Percentiles rank a stretch among this genome's conserved stretches.
Conservation (phyloP, 2,113 vertebrate species). For the Emberiza fucata region DNA sequence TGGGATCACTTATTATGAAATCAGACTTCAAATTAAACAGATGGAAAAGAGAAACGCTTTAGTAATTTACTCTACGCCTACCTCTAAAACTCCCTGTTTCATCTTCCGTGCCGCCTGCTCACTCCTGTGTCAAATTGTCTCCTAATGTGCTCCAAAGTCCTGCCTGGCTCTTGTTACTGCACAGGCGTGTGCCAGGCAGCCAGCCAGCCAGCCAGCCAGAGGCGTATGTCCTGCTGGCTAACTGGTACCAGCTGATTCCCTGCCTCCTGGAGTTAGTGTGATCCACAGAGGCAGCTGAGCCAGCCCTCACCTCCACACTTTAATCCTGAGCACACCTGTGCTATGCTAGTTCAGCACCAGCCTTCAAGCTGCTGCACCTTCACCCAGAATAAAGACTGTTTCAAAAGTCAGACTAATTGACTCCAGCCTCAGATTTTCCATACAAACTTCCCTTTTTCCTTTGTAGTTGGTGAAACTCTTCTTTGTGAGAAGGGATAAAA, state of each 20-base stretch:
- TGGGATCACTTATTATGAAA: slow-evolving; percentile 55
- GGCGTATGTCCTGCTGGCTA: neutral
- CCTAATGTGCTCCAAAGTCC: neutral
- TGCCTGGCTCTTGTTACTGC: slow-evolving; percentile 57
- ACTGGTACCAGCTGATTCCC: slow-evolving; percentile 2
- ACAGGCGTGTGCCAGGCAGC: slow-evolving; percentile 55
- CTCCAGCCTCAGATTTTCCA: neutral
- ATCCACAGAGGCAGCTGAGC: neutral
- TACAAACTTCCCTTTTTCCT: neutral
- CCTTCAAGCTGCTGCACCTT: neutral
- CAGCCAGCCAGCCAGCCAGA: slow-evolving; percentile 40
- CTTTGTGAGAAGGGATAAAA: neutral
- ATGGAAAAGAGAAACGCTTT: slow-evolving; percentile 36
- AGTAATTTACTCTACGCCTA: slow-evolving; percentile 60
- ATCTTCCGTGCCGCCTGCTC: slow-evolving; percentile 3
- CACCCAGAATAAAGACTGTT: neutral
- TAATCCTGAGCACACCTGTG: neutral
- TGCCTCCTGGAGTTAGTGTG: slow-evolving; percentile 10
- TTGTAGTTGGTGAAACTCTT: neutral
- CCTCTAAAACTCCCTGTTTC: slow-evolving; percentile 36
- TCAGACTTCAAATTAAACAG: slow-evolving; percentile 49
- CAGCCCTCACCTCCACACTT: neutral
- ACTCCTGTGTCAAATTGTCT: neutral
- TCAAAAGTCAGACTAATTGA: neutral
- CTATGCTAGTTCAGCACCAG: neutral